These are phyloP conservation scores for Oenanthe melanoleuca DNA, from an alignment of 2,113 vertebrate species.

Conservation along the genomic window DNA sequence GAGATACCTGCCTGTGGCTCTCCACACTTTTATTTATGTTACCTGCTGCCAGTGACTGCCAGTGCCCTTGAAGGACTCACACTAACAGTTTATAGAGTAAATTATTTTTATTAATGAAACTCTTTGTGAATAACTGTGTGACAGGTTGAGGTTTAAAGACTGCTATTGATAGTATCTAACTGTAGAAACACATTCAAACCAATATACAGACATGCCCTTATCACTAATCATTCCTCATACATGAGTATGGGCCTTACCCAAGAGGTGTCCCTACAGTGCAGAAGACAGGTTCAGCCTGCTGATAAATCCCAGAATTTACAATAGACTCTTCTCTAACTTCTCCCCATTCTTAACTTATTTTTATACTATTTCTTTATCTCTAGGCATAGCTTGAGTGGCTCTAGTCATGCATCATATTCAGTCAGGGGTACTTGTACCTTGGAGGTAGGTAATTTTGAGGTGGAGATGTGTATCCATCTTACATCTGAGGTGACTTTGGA, in stretches of 20 bases:
- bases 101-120: not conserved
- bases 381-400: not conserved
- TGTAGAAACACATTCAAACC: not conserved
- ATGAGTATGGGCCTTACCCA: not conserved
- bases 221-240: not conserved
- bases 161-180: not conserved
- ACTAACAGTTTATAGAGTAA: not conserved
- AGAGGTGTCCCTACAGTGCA: fast-evolving
- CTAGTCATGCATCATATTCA: not conserved
- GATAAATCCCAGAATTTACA: fast-evolving
- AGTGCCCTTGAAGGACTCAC: not conserved
- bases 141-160: not conserved
- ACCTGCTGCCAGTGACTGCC: not conserved
- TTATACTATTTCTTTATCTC: not conserved
- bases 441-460: not conserved
- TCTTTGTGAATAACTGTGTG: not conserved
- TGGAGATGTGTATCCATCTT: not conserved
- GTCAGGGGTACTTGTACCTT: not conserved
- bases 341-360: not conserved
- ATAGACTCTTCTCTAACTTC: not conserved
- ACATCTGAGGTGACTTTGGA: not conserved
- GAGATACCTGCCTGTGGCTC: not conserved
- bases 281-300: not conserved
- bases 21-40: not conserved
- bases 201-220: not conserved